Base-by-base conservation (phyloP, 1,140 invertebrate species). In the Myzus persicae region DNA sequence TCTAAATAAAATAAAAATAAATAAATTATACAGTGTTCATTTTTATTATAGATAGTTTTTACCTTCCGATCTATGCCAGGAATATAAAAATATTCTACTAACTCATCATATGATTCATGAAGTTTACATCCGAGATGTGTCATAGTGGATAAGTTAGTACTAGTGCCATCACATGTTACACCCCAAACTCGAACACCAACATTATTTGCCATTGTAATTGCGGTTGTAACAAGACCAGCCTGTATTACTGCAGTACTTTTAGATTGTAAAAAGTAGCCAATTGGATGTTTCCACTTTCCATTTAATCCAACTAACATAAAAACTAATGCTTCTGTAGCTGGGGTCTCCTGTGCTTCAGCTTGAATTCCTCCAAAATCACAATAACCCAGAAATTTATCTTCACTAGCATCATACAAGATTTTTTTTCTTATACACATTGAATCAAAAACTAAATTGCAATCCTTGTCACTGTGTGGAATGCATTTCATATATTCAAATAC, bases 261-360 rank as follows among this genome's bases (percentile, higher is more conserved):
- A 40, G 44, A 82, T 31, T 46, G 42, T 76, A 93, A 59, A 91
- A 91, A 48, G 38, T 54, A 67, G 38, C 90, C 90, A 26, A 91
- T 67, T 36, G 90, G 51, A 40, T 31, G 8, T 51, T 91, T 91
- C 90, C 90, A 91, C 38, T 91, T 54, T 59, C 54, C 90, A 54
- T 91, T 91, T 14, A 91, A 67, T 26, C 90, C 2, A 51, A 91
- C 90, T 24, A 91, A 51, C 90, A 91, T 91, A 4, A 93, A 93
- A 93, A 93, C 91, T 76, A 84, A 93, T 44, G 76, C 91, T 84
- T 93, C 91, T 44, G 59, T 93, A 18, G 91, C 91, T 59, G 36
- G 38, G 31, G 42, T 51, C 36, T 93, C 81, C 22, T 93, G 54
- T 24, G 54, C 76, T 44, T 93, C 40, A 81, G 42, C 76, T 93